Evolutionary conservation across 2,113 vertebrate genomes (phyloP).

Genomic region (Sminthopsis crassicaudata): DNA sequence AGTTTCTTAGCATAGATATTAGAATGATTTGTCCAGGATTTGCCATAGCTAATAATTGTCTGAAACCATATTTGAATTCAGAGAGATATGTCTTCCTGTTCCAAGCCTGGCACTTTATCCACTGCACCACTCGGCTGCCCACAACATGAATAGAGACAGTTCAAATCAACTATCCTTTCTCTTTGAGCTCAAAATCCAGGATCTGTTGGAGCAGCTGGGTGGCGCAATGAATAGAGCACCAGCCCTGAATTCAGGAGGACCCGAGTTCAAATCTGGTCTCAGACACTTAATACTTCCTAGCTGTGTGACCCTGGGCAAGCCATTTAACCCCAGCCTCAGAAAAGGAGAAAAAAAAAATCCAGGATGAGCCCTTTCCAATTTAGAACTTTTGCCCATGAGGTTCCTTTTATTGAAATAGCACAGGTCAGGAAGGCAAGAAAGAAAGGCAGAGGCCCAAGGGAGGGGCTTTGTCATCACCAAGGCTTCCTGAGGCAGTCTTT

Average conservation of each 20-base stretch:
- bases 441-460: background rate
- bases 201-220: too few species aligned
- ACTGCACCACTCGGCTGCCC: background rate
- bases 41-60: background rate
- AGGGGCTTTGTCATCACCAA: background rate
- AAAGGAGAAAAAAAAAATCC: too few species aligned
- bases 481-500: background rate
- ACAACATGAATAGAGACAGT: background rate
- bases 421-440: background rate
- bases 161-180: background rate
- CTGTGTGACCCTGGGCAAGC: too few species aligned
- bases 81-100: background rate
- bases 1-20: background rate
- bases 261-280: too few species aligned
- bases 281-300: too few species aligned
- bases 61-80: background rate
- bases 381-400: background rate
- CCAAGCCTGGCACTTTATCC: background rate
- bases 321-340: too few species aligned
- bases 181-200: background rate
- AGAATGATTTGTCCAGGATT: background rate
- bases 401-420: background rate
- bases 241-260: too few species aligned
- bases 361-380: background rate
- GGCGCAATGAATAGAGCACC: too few species aligned